Base-by-base conservation (phyloP, 1,140 invertebrate genomes). In the Eupeodes corollae region DNA sequence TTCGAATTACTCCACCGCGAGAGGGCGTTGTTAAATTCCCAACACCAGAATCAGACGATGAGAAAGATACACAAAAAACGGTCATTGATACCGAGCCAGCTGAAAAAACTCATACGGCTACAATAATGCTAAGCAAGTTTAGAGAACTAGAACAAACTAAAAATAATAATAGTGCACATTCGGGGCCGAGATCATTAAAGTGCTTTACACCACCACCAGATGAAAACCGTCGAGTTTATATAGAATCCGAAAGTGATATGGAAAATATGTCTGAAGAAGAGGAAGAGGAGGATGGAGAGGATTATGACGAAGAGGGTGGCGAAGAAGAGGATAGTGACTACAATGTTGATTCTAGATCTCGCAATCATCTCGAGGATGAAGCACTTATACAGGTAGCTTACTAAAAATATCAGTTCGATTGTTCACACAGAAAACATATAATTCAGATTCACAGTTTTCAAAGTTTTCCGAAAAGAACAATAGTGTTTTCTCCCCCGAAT, bases 121-220 rank as follows among this genome's bases (percentile, higher is more conserved):
- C 79, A 8, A 82, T 83, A 54, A 90, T 92, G 84, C 76, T 92
- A 19, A 79, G 75, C 39, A 83, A 88, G 48, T 94, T 93, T 75
- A 78, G 87, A 12, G 84, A 89, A 68, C 79, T 94, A 78, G 88
- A 92, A 68, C 79, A 84, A 55, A 78, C 81, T 47, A 72, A 75
- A 12, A 63, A 71, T 32, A 74, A 75, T 48, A 75, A 79, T 30
- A 75, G 77, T 11, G 51, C 31, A 35, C 9, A 42, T 31, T 30
- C 3, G 42, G 79, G 79, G 18, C 86, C 79, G 0, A 90, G 88
- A 64, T 88, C 88, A 0, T 62, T 91, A 46, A 91, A 91, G 66
- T 72, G 88, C 15, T 92, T 92, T 61, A 92, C 89, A 5, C 89
- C 89, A 3, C 89, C 88, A 0, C 84, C 86, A 1, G 85, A 88